Conservation (phyloP, 2,797 vertebrate species). For the Schizothorax lantsangensis region DNA sequence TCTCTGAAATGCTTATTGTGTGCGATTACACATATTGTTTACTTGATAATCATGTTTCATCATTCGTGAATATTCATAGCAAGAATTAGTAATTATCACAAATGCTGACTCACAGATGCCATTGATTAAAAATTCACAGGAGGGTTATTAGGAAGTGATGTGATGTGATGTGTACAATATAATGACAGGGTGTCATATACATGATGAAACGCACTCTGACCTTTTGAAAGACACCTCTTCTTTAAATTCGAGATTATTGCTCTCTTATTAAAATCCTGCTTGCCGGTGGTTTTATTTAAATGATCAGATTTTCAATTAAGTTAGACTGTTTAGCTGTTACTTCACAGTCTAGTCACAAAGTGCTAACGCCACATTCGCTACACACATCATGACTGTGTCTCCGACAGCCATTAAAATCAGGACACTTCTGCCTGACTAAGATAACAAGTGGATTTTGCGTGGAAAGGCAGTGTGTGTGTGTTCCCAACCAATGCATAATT, state of each 20-base stretch:
- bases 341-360: constrained; percentile 45
- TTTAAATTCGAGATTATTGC: not conserved
- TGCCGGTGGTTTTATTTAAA: constrained; percentile 5
- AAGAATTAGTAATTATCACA: not conserved
- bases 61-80: constrained; percentile 23
- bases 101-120: constrained; percentile 9
- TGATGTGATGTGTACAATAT: not conserved
- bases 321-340: constrained; percentile 36
- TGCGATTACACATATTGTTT: constrained; percentile 22
- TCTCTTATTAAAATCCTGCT: not conserved
- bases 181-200: not conserved
- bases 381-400: constrained; percentile 43
- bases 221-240: not conserved
- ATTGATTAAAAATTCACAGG: constrained; percentile 16
- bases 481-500: constrained; percentile 43
- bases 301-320: constrained; percentile 43
- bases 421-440: constrained; percentile 52
- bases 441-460: constrained; percentile 56
- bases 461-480: constrained; percentile 38
- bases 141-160: constrained; percentile 4
- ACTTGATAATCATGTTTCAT: constrained; percentile 1
- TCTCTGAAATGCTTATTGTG: not conserved
- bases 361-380: constrained; percentile 39
- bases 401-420: constrained; percentile 55
- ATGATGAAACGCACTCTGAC: not conserved